phyloP scores from a whole-genome alignment of 2,113 vertebrate species.

The Gymnorhina tibicen region DNA sequence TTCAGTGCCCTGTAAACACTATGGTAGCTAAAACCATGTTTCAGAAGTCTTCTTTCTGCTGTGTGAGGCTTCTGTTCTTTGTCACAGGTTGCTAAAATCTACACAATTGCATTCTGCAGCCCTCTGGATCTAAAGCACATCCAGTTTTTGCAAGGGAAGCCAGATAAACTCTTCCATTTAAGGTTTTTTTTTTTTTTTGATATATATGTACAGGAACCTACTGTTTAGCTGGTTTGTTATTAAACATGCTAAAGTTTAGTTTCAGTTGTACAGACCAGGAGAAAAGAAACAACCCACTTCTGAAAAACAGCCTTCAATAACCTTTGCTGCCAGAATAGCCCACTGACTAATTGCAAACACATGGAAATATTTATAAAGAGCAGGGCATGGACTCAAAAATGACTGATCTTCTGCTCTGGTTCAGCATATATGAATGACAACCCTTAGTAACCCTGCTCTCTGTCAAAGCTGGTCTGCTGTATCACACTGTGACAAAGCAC shows the following conservation, averaged over 20 bases:
- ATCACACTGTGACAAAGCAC: slow-evolving; percentile 26
- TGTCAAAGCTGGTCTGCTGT: slow-evolving; percentile 40
- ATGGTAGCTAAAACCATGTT: not conserved
- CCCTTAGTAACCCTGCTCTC: slow-evolving; percentile 18
- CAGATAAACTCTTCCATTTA: not conserved
- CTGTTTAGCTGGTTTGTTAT: slow-evolving; percentile 12
- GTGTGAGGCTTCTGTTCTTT: not conserved
- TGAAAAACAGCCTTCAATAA: slow-evolving; percentile 45
- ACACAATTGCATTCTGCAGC: not conserved
- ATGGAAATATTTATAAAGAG: slow-evolving; percentile 58
- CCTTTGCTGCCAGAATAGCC: slow-evolving; percentile 28
- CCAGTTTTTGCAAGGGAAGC: not conserved
- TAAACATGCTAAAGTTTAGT: not conserved
- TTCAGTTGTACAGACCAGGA: not conserved
- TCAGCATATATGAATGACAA: slow-evolving; percentile 30
- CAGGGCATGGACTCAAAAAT: not conserved
- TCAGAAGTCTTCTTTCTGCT: not conserved
- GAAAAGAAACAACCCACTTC: not conserved
- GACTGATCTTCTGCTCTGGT: slow-evolving; percentile 32
- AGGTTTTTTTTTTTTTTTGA: not conserved
- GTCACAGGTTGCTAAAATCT: not conserved
- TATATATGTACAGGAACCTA: not conserved
- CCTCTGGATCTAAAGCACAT: not conserved
- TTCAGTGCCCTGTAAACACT: not conserved
- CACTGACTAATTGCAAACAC: slow-evolving; percentile 62